Conservation (phyloP, 2,113 vertebrate species). For the Riparia riparia region DNA sequence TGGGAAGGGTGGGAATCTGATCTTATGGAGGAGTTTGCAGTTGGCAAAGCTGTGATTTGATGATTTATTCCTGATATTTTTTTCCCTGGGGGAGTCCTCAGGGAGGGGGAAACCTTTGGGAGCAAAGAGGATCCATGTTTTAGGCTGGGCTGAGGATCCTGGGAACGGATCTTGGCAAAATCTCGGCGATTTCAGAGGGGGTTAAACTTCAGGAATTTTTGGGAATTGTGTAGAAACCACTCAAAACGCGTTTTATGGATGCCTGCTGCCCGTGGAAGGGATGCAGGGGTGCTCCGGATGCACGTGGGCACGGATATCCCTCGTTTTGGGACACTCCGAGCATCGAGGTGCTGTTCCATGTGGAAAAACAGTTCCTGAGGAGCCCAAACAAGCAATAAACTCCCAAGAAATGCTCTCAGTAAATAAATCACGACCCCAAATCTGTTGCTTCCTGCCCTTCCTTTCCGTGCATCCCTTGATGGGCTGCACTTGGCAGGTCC, state of each 20-base stretch:
- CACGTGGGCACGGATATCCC: background rate
- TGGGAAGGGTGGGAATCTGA: background rate
- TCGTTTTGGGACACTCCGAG: background rate
- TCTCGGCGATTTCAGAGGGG: background rate
- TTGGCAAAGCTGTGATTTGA: background rate
- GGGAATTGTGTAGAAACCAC: background rate
- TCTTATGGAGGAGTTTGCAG: background rate
- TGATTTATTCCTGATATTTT: background rate
- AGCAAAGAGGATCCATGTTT: fast-evolving
- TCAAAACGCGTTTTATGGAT: background rate
- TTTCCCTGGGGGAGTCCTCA: background rate
- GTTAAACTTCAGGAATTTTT: background rate
- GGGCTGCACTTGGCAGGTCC: conserved; percentile 55
- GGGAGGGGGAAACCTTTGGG: fast-evolving
- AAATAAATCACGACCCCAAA: conserved; percentile 26
- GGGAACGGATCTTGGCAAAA: background rate
- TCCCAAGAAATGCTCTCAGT: background rate
- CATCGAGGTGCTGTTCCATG: background rate
- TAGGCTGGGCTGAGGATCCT: background rate
- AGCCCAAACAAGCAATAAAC: background rate
- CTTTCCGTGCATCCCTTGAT: conserved; percentile 21
- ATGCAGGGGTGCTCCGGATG: background rate
- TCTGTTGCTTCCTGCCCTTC: conserved; percentile 35
- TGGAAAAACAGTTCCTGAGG: background rate
- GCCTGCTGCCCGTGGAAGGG: background rate